phyloP scores from a whole-genome alignment of 2,113 vertebrate species.

The Microtus richardsoni region DNA sequence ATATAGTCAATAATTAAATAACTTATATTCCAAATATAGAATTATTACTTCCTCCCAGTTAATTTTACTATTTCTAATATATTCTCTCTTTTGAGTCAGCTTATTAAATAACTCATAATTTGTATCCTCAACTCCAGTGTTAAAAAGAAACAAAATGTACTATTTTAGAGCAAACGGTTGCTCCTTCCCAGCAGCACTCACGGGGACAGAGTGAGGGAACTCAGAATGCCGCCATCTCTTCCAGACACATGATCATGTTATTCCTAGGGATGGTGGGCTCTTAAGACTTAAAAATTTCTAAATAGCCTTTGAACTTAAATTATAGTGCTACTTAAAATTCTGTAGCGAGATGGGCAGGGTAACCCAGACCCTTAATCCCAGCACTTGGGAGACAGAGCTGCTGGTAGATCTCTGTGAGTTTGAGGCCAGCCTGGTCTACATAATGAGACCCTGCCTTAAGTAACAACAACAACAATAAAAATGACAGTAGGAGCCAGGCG shows the following conservation, averaged over 20 bases:
- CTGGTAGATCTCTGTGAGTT: background rate
- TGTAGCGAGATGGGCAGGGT: slow-evolving; percentile 28
- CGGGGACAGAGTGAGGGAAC: slow-evolving; percentile 1
- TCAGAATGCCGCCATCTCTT: background rate
- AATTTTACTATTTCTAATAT: slow-evolving; percentile 42
- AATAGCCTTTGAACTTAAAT: background rate
- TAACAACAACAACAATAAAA: background rate
- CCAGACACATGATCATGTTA: background rate
- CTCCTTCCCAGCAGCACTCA: slow-evolving; percentile 31
- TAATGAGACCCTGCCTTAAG: background rate
- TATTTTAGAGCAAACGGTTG: slow-evolving; percentile 47
- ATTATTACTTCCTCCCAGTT: slow-evolving; percentile 36
- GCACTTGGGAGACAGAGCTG: background rate
- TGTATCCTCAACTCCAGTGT: slow-evolving; percentile 56
- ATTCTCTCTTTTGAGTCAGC: slow-evolving; percentile 5
- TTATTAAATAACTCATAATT: slow-evolving; percentile 47
- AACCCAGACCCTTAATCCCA: background rate
- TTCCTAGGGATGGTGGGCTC: background rate
- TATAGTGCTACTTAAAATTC: slow-evolving; percentile 37
- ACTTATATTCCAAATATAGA: slow-evolving; percentile 38
- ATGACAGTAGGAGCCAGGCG: background rate
- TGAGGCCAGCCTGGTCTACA: background rate
- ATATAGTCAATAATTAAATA: slow-evolving; percentile 65
- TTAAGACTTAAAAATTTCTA: background rate
- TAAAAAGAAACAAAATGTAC: slow-evolving; percentile 34